Base-by-base conservation (phyloP, 92 coral and sea anemone species). In the Zoanthus sociatus region DNA sequence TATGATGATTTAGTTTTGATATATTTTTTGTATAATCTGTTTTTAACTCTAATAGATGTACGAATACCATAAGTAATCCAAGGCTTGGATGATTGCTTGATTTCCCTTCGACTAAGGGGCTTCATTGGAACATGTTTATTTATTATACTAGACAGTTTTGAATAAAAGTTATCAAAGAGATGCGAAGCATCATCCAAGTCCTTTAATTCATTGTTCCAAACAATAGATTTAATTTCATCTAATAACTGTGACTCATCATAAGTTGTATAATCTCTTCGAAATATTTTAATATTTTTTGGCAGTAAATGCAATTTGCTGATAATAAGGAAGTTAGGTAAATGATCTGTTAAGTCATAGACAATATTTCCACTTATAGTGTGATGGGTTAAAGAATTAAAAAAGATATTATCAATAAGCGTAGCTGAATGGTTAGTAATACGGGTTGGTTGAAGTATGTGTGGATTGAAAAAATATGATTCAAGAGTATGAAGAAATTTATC, bases 11-110 rank as follows among this genome's bases (percentile, higher is more conserved):
- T 61, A 61, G 69, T 61, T 61, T 61, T 15, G n/a, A 61, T 61
- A 61, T n/a, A 61, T 61, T 61, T 61, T 61, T 61, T 61, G n/a
- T 61, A 61, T 18, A 61, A 15, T 61, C 26, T 61, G 26, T 61
- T 61, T 61, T 61, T 61, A n/a, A 61, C 69, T 61, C 69, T 61
- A 61, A 61, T 61, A n/a, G 69, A 61, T 61, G 18, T 61, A 71
- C 76, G 76, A 30, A 37, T 71, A 71, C 47, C 76, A 30, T 3
- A 71, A 26, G 47, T 31, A 30, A 71, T 30, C 12, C 15, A 71
- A 30, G 44, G 44, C 47, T 37, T 71, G 47, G 47, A 71, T 30
- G 44, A 71, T 30, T 12, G 47, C 75, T 71, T 71, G 31, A 30
- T 71, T 30, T 30, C 47, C 47, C 47, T 37, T 71, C 21, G 45